A percentile compares a stretch with the other conserved stretches of the same genome.
phyloP scores from a whole-genome alignment of 1,140 invertebrate species.

The Solenopsis invicta region DNA sequence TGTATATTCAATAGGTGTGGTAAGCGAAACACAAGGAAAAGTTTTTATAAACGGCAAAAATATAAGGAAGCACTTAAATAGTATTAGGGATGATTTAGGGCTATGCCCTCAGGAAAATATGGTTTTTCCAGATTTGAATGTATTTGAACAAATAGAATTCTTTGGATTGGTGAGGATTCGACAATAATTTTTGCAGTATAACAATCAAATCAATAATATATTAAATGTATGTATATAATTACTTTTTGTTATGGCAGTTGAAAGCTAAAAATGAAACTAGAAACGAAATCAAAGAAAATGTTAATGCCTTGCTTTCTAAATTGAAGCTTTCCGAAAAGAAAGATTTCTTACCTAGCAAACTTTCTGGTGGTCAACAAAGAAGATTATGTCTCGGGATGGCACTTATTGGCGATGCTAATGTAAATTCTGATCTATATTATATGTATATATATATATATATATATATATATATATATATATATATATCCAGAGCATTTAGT shows the following conservation, averaged over 20 bases:
- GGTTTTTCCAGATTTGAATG: conserved; percentile 96
- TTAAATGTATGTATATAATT: background rate
- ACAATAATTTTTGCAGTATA: background rate
- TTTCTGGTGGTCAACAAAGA: conserved; percentile 92
- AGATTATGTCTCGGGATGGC: conserved; percentile 91
- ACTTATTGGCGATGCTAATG: conserved; percentile 87
- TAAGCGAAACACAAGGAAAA: conserved; percentile 89
- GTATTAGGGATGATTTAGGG: conserved; percentile 89
- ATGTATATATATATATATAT: too few species aligned
- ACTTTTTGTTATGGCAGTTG: conserved; percentile 75
- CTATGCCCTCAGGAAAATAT: conserved; percentile 98
- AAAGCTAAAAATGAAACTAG: conserved; percentile 79
- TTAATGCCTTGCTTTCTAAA: conserved; percentile 85
- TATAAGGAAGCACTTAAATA: conserved; percentile 87
- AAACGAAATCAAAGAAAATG: conserved; percentile 76
- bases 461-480: too few species aligned
- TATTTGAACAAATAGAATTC: conserved; percentile 96
- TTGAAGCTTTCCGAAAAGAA: conserved; percentile 89
- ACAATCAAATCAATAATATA: background rate
- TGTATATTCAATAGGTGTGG: conserved; percentile 87
- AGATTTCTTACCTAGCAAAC: conserved; percentile 86
- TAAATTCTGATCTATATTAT: conserved; percentile 59
- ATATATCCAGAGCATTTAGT: too few species aligned
- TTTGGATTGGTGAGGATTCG: conserved; percentile 92
- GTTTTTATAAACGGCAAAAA: conserved; percentile 90